phyloP scores from a whole-genome alignment of 2,113 vertebrate species.

The Corydoras maculifer region DNA sequence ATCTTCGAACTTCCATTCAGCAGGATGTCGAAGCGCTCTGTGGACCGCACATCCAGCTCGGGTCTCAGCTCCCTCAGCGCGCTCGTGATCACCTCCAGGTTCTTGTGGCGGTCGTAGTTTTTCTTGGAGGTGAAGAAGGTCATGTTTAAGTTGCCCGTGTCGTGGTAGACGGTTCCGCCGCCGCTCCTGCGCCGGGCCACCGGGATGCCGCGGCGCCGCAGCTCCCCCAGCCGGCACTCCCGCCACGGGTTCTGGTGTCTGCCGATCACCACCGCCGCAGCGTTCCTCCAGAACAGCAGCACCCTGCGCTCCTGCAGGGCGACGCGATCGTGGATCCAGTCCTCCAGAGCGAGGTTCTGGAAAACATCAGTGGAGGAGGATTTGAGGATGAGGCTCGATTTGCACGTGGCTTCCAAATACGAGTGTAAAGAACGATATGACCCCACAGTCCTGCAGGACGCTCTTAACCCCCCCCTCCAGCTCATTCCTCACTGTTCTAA shows the following conservation, averaged over 20 bases:
- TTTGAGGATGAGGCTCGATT: conserved; percentile 65
- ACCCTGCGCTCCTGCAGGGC: conserved; percentile 64
- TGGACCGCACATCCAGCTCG: conserved; percentile 70
- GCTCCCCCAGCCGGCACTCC: conserved; percentile 75
- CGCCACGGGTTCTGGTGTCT: conserved; percentile 96
- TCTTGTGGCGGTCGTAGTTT: conserved; percentile 77
- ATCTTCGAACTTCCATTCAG: conserved; percentile 80
- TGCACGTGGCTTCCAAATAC: conserved; percentile 23
- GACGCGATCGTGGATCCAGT: conserved; percentile 86
- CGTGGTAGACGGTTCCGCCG: conserved; percentile 90
- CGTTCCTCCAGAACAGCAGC: conserved; percentile 86
- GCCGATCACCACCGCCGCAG: conserved; percentile 81
- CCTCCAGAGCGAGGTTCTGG: conserved; percentile 88
- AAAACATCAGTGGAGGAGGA: conserved; percentile 78
- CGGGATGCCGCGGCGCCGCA: conserved; percentile 69
- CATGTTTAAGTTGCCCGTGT: conserved; percentile 92
- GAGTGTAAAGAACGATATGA: background rate
- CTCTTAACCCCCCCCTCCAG: background rate
- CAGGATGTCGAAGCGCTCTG: conserved; percentile 78
- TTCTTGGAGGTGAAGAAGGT: conserved; percentile 88
- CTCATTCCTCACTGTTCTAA: no score
- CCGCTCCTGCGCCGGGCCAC: conserved; percentile 88
- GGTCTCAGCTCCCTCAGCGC: conserved; percentile 72
- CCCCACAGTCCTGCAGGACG: background rate
- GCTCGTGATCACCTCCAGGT: conserved; percentile 75